phyloP scores from a whole-genome alignment of 2,888 invertebrate species.

The Agonum fuliginosum region DNA sequence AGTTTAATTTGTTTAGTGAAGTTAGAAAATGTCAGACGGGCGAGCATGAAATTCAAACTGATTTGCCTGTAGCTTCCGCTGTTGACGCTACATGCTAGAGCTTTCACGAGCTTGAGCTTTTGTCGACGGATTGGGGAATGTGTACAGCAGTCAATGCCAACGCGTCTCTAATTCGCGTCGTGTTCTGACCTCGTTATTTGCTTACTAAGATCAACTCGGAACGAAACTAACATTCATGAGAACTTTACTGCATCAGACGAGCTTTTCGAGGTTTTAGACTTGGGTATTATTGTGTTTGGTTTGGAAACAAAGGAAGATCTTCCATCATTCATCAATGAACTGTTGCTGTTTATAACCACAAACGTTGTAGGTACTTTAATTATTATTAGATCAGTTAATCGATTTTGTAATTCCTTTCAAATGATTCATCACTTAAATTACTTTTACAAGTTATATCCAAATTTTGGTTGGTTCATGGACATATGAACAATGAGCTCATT shows the following conservation, averaged over 20 bases:
- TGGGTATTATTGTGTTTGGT: not conserved
- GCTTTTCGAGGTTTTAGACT: not conserved
- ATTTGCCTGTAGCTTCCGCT: conserved; percentile 39
- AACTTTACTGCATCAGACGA: not conserved
- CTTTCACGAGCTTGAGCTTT: conserved; percentile 24
- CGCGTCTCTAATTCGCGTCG: conserved; percentile 36
- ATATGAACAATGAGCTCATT: too few species aligned
- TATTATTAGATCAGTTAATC: too few species aligned
- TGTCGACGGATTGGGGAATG: not conserved
- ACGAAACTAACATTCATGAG: not conserved
- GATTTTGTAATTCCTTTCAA: too few species aligned
- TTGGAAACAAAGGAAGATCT: not conserved
- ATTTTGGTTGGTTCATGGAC: too few species aligned
- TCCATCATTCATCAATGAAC: too few species aligned
- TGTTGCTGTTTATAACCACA: too few species aligned
- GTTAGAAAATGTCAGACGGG: conserved; percentile 38
- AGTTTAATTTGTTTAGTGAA: conserved; percentile 46
- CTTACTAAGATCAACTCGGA: conserved; percentile 30
- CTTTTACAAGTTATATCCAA: too few species aligned
- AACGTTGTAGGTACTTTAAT: too few species aligned
- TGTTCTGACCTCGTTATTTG: conserved; percentile 44
- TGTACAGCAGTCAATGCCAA: not conserved
- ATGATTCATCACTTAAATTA: too few species aligned
- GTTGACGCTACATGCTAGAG: not conserved
- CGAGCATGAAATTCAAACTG: conserved; percentile 46